Base-by-base conservation (phyloP, 1,140 invertebrate species). In the Stegodyphus mimosarum region DNA sequence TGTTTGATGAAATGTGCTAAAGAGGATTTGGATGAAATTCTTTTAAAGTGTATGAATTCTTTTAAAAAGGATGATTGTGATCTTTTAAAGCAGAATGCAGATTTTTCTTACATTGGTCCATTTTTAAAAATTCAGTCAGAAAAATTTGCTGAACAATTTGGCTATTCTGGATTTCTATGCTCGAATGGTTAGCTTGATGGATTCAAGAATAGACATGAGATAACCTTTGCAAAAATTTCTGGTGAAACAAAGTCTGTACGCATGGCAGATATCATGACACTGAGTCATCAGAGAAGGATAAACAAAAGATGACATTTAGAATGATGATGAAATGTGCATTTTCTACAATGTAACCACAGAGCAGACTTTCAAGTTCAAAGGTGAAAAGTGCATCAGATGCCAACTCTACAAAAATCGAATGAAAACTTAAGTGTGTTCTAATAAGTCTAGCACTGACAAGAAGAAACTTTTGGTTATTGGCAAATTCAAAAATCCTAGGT, bases 371-470 rank as follows among this genome's bases (percentile, higher is more conserved):
- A 60, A 60, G 15, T 60, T 60, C 15, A 10, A 60, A 5, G 1
- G 55, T 60, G 5, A 10, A 60, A 60, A 60, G 9, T 60, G 15
- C 55, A 5, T 5, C 15, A 15, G 55, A 60, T 1, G 64, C 2
- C 9, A 67, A 6, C 11, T 67, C 64, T 67, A 9, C 17, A 67
- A 67, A 67, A 67, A 2, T 67, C 11, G 3, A 17, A 7, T 67
- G 17, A 67, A 2, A 17, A 52, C 49, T 53, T 52, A 50, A 6
- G 33, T 50, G 50, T 51, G 10, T 72, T 49, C 51, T 7, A 73
- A 73, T n/a, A 73, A 52, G 71, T 73, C 71, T 51, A 50, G 71
- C 50, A 73, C 49, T 73, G 49, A 73, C 51, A 73, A 73, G 71
- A 73, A 73, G 18, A 52, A 73, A 67, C 64, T 18, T 9, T 52